Evolutionary conservation across 2,113 vertebrate genomes (phyloP), one percentile per base, ranked within the genome.

Genomic region (Cottus gobio): DNA sequence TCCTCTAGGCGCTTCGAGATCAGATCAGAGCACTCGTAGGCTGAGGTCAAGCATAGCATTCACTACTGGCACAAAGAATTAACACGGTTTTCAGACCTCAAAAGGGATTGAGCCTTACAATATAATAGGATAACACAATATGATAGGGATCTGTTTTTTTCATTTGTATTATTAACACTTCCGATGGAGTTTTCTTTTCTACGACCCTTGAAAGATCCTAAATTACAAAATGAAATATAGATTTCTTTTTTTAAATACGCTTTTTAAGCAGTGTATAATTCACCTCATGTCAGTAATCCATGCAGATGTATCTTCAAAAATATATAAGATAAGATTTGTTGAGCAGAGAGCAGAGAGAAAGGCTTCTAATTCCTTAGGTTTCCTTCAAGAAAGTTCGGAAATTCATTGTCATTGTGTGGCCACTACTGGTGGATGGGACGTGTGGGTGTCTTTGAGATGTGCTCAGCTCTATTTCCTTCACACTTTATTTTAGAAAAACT

Each of bases 341-440:
- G n/a, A n/a, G n/a, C n/a, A n/a, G n/a, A n/a, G n/a, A 34, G 18
- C 36, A 8, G 30, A 36, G n/a, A 48, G 73, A 61, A 61, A 16
- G 37, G 26, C 28, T 2, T 52, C 50, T 36, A 6, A 64, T 50
- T 62, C 44, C 50, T n/a, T 7, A 4, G 46, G 67, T 69, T 50
- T 48, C 26, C 62, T 66, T 31, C 57, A 64, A 34, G 74, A 31
- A 44, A 77, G 12, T 83, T 65, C 77, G 83, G 88, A 87, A 84
- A 84, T 68, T 24, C 62, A 63, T 61, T 73, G 66, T 71, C 78
- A 78, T 42, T 64, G 75, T 78, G 82, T 34, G 71, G 78, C 83
- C 71, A 61, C 80, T 50, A n/a, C 67, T 82, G 88, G 89, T 67
- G 66, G 77, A 84, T 82, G 80, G 63, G 69, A 83, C 85, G 75